Percentiles rank a stretch among this genome's conserved stretches.
Conservation (phyloP, 2,888 invertebrate species). For the Dicycla oo region DNA sequence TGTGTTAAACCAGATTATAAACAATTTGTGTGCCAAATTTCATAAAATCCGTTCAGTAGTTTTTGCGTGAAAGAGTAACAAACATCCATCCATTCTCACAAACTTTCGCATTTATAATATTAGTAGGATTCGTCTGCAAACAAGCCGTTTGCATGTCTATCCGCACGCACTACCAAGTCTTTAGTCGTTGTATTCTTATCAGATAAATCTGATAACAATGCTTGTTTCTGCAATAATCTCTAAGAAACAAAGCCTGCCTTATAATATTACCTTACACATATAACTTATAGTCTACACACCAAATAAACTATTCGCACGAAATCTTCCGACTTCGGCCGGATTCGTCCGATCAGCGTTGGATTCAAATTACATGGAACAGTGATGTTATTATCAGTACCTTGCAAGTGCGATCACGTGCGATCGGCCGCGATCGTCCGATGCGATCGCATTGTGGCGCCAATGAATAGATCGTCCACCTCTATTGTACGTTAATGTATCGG, state of each 20-base stretch:
- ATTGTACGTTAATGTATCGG: conserved; percentile 89
- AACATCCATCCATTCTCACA: too few species aligned
- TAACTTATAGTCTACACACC: conserved; percentile 45
- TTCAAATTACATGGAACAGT: conserved; percentile 66
- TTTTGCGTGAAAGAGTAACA: too few species aligned
- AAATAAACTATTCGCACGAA: conserved; percentile 42
- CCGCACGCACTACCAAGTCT: neutral
- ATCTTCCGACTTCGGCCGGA: conserved; percentile 43
- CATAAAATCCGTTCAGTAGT: too few species aligned
- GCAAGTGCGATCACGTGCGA: conserved; percentile 85
- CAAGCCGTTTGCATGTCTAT: neutral
- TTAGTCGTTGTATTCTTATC: conserved; percentile 3
- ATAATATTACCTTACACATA: conserved; percentile 40
- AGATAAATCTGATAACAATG: neutral
- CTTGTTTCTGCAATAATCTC: conserved; percentile 10
- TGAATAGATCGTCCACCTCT: conserved; percentile 90
- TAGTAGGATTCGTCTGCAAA: neutral
- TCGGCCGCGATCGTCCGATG: conserved; percentile 72
- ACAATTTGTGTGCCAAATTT: too few species aligned
- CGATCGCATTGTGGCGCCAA: conserved; percentile 84
- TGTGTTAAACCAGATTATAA: too few species aligned
- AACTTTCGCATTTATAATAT: too few species aligned
- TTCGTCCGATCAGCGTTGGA: conserved; percentile 57
- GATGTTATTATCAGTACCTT: conserved; percentile 79
- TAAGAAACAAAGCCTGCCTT: conserved; percentile 22